These are phyloP conservation scores for Drosophila fuyamai DNA, from an alignment of 1,140 invertebrate genomes.

Conservation along the genomic window DNA sequence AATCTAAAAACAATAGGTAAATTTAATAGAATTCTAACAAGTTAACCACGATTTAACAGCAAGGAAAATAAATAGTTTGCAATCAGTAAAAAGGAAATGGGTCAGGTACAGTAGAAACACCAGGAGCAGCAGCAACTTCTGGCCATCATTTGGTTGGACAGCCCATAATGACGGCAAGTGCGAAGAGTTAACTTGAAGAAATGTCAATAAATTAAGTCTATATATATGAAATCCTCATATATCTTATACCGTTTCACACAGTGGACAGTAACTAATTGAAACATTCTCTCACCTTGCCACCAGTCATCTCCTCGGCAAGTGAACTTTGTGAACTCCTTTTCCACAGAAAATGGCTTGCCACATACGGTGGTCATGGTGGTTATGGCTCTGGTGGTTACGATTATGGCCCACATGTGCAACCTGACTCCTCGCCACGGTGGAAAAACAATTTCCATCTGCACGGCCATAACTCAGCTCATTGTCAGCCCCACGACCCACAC, in stretches of 20 bases:
- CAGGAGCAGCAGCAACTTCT: no score
- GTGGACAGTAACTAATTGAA: conserved; percentile 53
- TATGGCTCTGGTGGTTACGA: conserved; percentile 24
- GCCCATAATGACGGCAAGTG: no score
- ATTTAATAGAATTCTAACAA: no score
- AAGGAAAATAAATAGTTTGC: no score
- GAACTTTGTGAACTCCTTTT: conserved; percentile 49
- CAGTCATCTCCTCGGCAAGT: conserved; percentile 25
- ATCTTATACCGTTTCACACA: background rate
- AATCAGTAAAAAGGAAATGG: no score
- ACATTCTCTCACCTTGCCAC: conserved; percentile 55
- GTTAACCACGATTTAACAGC: no score
- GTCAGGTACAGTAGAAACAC: no score
- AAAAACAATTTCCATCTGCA: conserved; percentile 79
- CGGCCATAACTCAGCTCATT: conserved; percentile 77
- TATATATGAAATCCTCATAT: background rate
- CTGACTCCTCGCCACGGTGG: conserved; percentile 47
- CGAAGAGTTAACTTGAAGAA: background rate
- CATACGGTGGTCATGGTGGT: conserved; percentile 43
- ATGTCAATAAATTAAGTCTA: conserved; percentile 4
- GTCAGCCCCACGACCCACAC: conserved; percentile 72
- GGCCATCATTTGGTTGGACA: no score
- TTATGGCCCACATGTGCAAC: conserved; percentile 53
- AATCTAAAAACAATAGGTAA: no score
- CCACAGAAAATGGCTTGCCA: conserved; percentile 37